phyloP scores from a whole-genome alignment of 2,797 vertebrate species.

The Rhincodon typus region DNA sequence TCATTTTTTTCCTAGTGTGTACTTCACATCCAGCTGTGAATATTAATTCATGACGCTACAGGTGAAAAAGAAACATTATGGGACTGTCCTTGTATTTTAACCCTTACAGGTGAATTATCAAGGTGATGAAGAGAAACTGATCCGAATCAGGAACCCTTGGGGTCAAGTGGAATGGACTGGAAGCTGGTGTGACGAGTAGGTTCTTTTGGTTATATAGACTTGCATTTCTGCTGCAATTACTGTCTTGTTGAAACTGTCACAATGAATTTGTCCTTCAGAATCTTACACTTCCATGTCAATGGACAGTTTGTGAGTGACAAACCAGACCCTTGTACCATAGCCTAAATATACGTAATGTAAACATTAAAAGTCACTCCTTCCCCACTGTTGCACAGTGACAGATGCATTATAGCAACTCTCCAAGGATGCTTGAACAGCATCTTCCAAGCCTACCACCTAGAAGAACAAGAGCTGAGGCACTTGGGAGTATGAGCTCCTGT shows the following conservation, averaged over 20 bases:
- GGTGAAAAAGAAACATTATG: neutral
- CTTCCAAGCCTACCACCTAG: neutral
- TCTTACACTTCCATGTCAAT: neutral
- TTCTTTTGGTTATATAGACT: rapidly evolving
- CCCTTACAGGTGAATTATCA: constrained; percentile 62
- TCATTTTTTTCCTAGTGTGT: neutral
- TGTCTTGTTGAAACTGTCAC: neutral
- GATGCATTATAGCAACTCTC: neutral
- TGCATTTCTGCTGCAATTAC: neutral
- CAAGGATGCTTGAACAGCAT: neutral
- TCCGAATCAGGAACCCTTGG: constrained; percentile 80
- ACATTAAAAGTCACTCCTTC: neutral
- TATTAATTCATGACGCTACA: neutral
- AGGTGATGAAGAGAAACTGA: constrained; percentile 61
- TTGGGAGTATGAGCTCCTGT: neutral
- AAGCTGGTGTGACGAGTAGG: constrained; percentile 74
- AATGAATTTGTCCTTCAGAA: neutral
- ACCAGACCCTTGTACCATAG: neutral
- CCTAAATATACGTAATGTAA: neutral
- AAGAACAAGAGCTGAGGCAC: neutral
- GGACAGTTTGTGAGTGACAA: neutral
- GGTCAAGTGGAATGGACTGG: constrained; percentile 83
- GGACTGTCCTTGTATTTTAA: constrained; percentile 7
- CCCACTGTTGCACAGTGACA: neutral
- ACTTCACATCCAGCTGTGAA: neutral